Evolutionary conservation across 1,140 invertebrate genomes (phyloP).

Genomic region (Chironomus tepperi): DNA sequence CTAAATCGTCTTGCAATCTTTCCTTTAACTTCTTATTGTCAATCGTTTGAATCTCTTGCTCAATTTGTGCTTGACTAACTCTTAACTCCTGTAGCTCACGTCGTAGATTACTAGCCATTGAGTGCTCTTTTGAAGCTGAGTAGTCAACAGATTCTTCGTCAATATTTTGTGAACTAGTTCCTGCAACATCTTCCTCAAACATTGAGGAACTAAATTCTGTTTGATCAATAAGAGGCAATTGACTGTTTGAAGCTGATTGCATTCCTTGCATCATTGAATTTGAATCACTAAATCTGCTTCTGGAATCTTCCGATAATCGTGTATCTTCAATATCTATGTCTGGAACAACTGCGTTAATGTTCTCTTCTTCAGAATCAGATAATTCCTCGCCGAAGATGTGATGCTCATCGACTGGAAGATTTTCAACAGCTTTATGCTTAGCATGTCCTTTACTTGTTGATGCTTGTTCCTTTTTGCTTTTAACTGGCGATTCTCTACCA

Average conservation of each 20-base stretch:
- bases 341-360: constrained; percentile 44
- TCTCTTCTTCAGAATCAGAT: constrained; percentile 73
- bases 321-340: constrained; percentile 69
- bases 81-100: constrained; percentile 63
- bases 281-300: constrained; percentile 3
- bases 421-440: constrained; percentile 12
- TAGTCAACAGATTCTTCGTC: constrained; percentile 28
- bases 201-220: constrained; percentile 30
- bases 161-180: constrained; percentile 28
- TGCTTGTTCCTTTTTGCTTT: constrained; percentile 33
- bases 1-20: constrained; percentile 69
- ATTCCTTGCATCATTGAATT: constrained; percentile 11
- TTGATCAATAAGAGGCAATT: constrained; percentile 68
- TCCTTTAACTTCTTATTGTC: constrained; percentile 76
- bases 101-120: constrained; percentile 49
- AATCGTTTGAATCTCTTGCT: constrained; percentile 73
- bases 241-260: constrained; percentile 28
- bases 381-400: constrained; percentile 84
- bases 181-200: constrained; percentile 16
- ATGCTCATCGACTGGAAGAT: constrained; percentile 50
- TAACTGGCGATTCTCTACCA: constrained; percentile 36
- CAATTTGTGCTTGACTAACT: constrained; percentile 62
- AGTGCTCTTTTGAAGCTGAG: constrained; percentile 28
- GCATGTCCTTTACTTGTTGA: constrained; percentile 6
- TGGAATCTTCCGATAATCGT: constrained; percentile 47